phyloP scores from a whole-genome alignment of 2,888 invertebrate genomes.

The Acleris holmiana region DNA sequence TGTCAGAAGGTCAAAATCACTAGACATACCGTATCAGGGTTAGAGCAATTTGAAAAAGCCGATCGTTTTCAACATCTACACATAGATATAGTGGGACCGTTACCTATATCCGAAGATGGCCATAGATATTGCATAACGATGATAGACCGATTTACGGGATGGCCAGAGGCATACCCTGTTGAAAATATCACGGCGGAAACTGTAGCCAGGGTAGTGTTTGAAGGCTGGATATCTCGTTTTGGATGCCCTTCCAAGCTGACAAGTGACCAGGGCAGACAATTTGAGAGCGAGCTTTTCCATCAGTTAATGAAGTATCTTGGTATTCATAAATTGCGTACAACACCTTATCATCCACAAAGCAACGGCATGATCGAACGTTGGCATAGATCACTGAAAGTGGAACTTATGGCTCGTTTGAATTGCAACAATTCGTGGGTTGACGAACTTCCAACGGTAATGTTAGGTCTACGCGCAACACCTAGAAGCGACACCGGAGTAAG shows the following conservation, averaged over 20 bases:
- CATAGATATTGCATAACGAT: too few relatives aligned
- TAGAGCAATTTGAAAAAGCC: too few relatives aligned
- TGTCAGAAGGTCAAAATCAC: too few relatives aligned
- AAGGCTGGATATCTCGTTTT: not conserved
- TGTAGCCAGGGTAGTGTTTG: too few relatives aligned
- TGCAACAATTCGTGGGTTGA: slow-evolving; percentile 3
- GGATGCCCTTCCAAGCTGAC: not conserved
- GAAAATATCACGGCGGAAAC: too few relatives aligned
- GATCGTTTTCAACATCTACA: too few relatives aligned
- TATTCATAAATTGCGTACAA: not conserved
- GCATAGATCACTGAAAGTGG: not conserved
- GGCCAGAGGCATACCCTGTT: too few relatives aligned
- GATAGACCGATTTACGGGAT: too few relatives aligned
- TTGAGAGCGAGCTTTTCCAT: not conserved
- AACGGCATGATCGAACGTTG: not conserved
- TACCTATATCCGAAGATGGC: too few relatives aligned
- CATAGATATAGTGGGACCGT: too few relatives aligned
- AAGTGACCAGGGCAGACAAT: not conserved
- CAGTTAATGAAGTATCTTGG: not conserved
- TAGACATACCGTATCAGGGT: too few relatives aligned
- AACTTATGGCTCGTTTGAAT: not conserved
- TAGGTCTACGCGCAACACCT: slow-evolving; percentile 1
- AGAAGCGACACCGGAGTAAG: slow-evolving; percentile 5
- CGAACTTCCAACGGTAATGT: slow-evolving; percentile 6
- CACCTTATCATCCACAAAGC: slow-evolving; percentile 8